Percentiles rank a stretch among this genome's conserved stretches.
Conservation (phyloP, 64 coral and sea anemone species). For the Porites lutea region DNA sequence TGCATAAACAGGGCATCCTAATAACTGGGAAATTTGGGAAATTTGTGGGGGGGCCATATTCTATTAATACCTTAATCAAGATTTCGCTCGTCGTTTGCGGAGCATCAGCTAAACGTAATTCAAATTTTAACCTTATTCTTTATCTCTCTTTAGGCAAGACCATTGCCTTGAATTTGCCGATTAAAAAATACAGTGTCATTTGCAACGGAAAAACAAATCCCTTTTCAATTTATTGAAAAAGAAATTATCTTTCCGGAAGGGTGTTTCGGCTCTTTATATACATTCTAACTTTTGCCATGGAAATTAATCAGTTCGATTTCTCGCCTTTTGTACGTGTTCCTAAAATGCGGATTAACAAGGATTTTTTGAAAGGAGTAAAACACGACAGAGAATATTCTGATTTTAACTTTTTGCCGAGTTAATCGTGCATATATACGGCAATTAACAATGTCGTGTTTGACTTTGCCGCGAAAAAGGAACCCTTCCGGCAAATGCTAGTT, state of each 20-base stretch:
- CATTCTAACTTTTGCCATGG: background rate
- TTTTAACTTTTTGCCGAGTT: background rate
- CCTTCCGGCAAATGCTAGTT: conserved; percentile 44
- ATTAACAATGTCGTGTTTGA: conserved; percentile 13
- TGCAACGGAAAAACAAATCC: conserved; percentile 11
- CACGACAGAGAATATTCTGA: background rate
- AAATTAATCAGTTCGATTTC: background rate
- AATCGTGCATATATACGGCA: background rate
- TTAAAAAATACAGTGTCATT: background rate
- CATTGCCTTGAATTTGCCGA: conserved; percentile 15
- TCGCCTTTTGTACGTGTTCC: background rate
- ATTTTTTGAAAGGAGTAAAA: background rate
- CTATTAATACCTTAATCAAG: too few relatives aligned
- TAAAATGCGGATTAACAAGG: conserved; percentile 24
- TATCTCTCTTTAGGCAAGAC: conserved; percentile 15
- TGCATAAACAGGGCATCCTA: conserved; percentile 63
- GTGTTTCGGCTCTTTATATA: conserved; percentile 5
- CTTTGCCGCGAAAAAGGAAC: background rate
- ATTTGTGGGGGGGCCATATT: too few relatives aligned
- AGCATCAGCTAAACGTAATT: background rate
- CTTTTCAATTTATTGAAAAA: conserved; percentile 21
- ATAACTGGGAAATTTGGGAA: background rate
- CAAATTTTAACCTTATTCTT: background rate
- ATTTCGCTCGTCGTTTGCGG: too few relatives aligned
- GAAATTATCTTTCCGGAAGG: conserved; percentile 36